Conservation (phyloP, 2,888 invertebrate species). For the Amblyjoppa proteus region DNA sequence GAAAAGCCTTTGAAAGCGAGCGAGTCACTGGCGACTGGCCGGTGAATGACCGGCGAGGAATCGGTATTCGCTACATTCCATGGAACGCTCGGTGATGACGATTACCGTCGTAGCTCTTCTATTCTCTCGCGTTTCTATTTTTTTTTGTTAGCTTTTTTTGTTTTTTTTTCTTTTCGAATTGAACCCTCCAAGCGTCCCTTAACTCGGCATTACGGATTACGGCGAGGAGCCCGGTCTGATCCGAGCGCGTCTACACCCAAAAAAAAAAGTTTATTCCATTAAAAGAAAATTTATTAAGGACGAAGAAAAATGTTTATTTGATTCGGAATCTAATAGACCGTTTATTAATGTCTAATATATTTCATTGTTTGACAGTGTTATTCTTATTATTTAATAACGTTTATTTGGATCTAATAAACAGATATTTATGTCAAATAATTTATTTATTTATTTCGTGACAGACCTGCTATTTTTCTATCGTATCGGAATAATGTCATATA, state of each 20-base stretch:
- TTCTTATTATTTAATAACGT: too few species aligned
- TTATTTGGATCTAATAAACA: too few species aligned
- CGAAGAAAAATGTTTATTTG: too few species aligned
- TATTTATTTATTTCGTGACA: too few species aligned
- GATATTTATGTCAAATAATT: too few species aligned
- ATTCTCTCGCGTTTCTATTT: background rate
- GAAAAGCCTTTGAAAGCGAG: constrained; percentile 10
- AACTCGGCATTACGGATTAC: constrained; percentile 33
- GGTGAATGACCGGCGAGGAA: constrained; percentile 76
- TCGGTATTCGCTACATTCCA: constrained; percentile 77
- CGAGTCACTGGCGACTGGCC: constrained; percentile 17
- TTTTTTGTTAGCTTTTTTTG: background rate
- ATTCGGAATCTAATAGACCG: too few species aligned
- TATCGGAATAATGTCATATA: too few species aligned
- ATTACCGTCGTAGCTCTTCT: constrained; percentile 70
- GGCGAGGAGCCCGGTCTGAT: constrained; percentile 27
- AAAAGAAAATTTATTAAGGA: too few species aligned
- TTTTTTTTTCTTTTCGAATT: background rate
- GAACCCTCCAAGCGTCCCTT: constrained; percentile 3
- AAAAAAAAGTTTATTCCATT: too few species aligned
- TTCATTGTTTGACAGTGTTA: too few species aligned
- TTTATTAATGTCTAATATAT: too few species aligned
- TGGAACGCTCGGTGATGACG: constrained; percentile 71
- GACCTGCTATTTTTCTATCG: too few species aligned
- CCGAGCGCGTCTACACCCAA: constrained; percentile 8